Conservation (phyloP, 2,797 vertebrate genomes). For the Characodon lateralis region DNA sequence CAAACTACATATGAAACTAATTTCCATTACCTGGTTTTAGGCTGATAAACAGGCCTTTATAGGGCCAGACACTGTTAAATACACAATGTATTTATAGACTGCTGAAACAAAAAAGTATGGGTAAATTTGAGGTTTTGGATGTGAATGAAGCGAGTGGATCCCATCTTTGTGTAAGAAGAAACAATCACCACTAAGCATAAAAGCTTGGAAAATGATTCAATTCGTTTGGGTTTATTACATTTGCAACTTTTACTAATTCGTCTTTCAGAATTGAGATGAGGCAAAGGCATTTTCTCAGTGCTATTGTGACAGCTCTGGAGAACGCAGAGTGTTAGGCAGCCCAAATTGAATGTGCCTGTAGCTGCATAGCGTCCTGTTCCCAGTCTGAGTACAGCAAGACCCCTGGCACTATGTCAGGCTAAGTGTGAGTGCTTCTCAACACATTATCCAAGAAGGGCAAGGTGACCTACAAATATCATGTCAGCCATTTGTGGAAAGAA, state of each 20-base stretch:
- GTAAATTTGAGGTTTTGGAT: too few relatives aligned
- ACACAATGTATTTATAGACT: too few relatives aligned
- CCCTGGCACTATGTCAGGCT: slow-evolving; percentile 47
- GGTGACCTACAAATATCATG: slow-evolving; percentile 61
- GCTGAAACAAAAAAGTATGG: too few relatives aligned
- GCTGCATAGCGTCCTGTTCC: slow-evolving; percentile 69
- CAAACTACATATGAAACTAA: too few relatives aligned
- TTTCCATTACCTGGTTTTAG: too few relatives aligned
- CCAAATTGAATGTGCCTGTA: slow-evolving; percentile 63
- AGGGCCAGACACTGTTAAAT: too few relatives aligned
- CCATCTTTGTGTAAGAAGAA: too few relatives aligned
- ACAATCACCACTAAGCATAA: neutral
- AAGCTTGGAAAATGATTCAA: neutral
- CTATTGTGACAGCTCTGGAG: slow-evolving; percentile 54
- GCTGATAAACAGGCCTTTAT: too few relatives aligned
- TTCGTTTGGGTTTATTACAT: neutral
- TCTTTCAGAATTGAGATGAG: slow-evolving; percentile 25
- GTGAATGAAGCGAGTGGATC: too few relatives aligned
- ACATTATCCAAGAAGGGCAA: slow-evolving; percentile 51
- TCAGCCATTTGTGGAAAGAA: slow-evolving; percentile 43
- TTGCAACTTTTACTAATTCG: neutral
- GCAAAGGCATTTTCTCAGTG: slow-evolving; percentile 43
- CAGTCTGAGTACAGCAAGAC: slow-evolving; percentile 39
- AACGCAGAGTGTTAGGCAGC: slow-evolving; percentile 52
- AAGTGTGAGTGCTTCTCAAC: slow-evolving; percentile 50